Evolutionary conservation across 2,797 vertebrate genomes (phyloP), one percentile per base, ranked within the genome.

Genomic region (Artibeus jamaicensis): DNA sequence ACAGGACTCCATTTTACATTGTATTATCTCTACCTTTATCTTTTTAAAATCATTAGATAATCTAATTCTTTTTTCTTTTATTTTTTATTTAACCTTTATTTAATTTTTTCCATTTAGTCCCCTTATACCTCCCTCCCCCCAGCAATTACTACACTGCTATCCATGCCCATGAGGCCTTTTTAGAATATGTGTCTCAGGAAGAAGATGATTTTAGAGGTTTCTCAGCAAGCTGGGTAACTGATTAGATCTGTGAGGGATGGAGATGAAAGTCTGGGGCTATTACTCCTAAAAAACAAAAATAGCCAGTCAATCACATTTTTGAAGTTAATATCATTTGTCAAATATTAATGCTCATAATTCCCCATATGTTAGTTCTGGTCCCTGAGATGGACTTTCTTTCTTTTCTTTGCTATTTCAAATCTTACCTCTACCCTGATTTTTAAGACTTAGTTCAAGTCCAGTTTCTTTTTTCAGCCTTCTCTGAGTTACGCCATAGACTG

Each of bases 401-500:
- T 86, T 93, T 83, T 55, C 44, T 32, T 68, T 57, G 55, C 55
- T 87, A 82, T 87, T 68, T 94, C 24, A 65, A 62, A 81, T 91
- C 48, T 77, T 81, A 44, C 42, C 42, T 53, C 39, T 42, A 3
- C 8, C 26, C 32, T 78, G 9, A 62, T 71, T 94, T 95, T 95
- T 62, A 94, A 94, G 34, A 83, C 46, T 53, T 84, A 67, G 29
- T 55, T 78, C 71, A 91, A 55, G 34, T 88, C 32, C 26, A 89
- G 32, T 79, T 78, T 18, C 39, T 87, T 87, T 37, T 70, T 95
- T 74, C 70, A 76, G 44, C 10, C 32, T 81, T 93, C 55, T 89
- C 21, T 55, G 74, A 92, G 16, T 68, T 21, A 65, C 77, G 42
- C 26, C 73, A 73, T 29, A 77, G 53, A 85, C 42, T 44, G n/a